A percentile compares a stretch with the other conserved stretches of the same genome.
These are phyloP conservation scores for Drosophila mercatorum DNA, from an alignment of 2,888 invertebrate species.

Conservation along the genomic window DNA sequence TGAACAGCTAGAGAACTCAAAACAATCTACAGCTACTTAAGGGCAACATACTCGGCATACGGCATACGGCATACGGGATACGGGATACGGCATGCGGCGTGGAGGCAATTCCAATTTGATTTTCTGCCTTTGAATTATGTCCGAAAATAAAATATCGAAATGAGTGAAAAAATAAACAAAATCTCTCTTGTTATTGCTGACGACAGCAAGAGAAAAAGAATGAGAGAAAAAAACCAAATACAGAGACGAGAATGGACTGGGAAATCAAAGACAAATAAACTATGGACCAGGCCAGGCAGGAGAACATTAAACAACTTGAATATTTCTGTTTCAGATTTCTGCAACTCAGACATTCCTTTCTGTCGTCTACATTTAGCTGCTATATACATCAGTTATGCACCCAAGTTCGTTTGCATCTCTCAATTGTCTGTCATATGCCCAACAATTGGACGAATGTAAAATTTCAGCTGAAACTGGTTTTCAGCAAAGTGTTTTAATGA, in stretches of 20 bases:
- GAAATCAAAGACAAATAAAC: constrained; percentile 13
- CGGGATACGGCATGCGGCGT: too few relatives aligned
- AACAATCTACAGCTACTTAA: constrained; percentile 7
- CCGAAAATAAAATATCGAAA: constrained; percentile 39
- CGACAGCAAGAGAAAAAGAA: constrained; percentile 58
- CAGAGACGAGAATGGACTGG: constrained; percentile 33
- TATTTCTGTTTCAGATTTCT: constrained; percentile 35
- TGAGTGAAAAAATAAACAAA: constrained; percentile 58
- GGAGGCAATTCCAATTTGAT: constrained; percentile 3
- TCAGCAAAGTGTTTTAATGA: neutral
- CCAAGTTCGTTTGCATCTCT: constrained; percentile 14
- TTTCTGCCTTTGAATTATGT: constrained; percentile 48
- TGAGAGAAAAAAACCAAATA: constrained; percentile 39
- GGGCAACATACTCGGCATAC: neutral
- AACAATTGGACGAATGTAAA: constrained; percentile 1
- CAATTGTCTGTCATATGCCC: constrained; percentile 19
- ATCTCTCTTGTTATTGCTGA: constrained; percentile 30
- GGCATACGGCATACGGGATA: neutral
- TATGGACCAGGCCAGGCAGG: neutral
- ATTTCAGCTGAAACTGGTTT: constrained; percentile 26
- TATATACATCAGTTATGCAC: neutral
- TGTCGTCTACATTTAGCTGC: too few relatives aligned
- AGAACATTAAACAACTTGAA: neutral
- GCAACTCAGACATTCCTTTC: constrained; percentile 42
- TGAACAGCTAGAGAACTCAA: constrained; percentile 20